Conservation (phyloP, 2,888 invertebrate species). For the Linyphia triangularis region DNA sequence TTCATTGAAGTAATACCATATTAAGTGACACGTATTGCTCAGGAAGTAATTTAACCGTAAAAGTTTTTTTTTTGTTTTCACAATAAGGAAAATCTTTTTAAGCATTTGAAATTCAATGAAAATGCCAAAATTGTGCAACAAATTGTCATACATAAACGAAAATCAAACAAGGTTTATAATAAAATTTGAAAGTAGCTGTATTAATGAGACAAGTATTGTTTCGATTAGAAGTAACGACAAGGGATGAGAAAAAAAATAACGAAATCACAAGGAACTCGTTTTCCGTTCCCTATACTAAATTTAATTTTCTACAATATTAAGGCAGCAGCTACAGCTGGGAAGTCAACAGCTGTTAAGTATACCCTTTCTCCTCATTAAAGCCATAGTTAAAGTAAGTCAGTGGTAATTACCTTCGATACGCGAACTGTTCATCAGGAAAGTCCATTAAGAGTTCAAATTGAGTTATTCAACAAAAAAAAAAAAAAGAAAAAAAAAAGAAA, state of each 20-base stretch:
- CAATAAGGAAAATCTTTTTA: no score
- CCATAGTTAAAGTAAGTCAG: constrained; percentile 17
- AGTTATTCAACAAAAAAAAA: not conserved
- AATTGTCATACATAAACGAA: no score
- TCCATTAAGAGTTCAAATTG: not conserved
- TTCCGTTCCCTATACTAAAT: not conserved
- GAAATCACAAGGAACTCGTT: constrained; percentile 21
- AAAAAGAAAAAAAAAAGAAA: no score
- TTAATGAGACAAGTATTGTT: not conserved
- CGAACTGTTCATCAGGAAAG: not conserved
- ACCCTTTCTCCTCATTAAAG: constrained; percentile 23
- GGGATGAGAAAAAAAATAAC: constrained; percentile 8
- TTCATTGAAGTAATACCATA: no score
- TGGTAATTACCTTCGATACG: constrained; percentile 31
- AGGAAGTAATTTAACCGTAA: no score
- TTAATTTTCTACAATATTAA: constrained; percentile 16
- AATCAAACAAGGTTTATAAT: no score
- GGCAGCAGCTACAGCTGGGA: constrained; percentile 40
- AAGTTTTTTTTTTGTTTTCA: no score
- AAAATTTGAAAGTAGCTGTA: no score
- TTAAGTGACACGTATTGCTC: no score
- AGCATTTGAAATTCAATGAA: no score
- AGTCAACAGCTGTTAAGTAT: constrained; percentile 22
- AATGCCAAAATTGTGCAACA: no score
- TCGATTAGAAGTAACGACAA: constrained; percentile 28